Conservation (phyloP, 2,797 vertebrate species). For the Pseudomugil gertrudae region DNA sequence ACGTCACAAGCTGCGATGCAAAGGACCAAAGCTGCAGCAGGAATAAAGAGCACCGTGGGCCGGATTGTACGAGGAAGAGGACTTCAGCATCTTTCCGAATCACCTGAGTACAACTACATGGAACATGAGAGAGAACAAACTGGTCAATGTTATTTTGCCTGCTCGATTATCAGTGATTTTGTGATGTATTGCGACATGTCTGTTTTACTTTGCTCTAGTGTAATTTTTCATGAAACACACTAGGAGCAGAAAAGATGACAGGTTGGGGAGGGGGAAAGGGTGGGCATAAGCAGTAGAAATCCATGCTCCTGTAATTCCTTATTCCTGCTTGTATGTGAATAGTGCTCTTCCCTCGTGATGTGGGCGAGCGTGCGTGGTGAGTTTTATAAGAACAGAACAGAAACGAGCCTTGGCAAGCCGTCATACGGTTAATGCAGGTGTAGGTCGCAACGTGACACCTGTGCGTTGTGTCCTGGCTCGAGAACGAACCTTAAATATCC, state of each 20-base stretch:
- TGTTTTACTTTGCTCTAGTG: conserved; percentile 33
- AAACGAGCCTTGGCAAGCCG: conserved; percentile 5
- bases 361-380: conserved; percentile 8
- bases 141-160: conserved; percentile 37
- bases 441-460: conserved; percentile 8
- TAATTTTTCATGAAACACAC: conserved; percentile 32
- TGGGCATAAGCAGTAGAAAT: conserved; percentile 6
- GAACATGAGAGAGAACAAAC: conserved; percentile 19
- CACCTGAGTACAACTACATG: conserved; percentile 35
- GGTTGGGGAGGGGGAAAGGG: background rate
- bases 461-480: conserved; percentile 5
- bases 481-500: conserved; percentile 19
- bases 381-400: conserved; percentile 7
- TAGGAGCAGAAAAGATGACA: conserved; percentile 22
- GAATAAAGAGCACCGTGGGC: conserved; percentile 38
- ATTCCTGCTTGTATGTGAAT: conserved; percentile 6
- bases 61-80: conserved; percentile 18
- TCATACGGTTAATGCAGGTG: conserved; percentile 1
- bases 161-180: conserved; percentile 46
- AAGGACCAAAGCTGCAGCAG: conserved; percentile 27
- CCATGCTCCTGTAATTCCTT: conserved; percentile 5
- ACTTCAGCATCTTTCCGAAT: conserved; percentile 22
- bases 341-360: conserved; percentile 35
- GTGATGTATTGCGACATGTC: conserved; percentile 43
- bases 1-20: conserved; percentile 11